A percentile compares a stretch with the other conserved stretches of the same genome.
phyloP scores from a whole-genome alignment of 1,140 invertebrate genomes.

The Eupeodes corollae region DNA sequence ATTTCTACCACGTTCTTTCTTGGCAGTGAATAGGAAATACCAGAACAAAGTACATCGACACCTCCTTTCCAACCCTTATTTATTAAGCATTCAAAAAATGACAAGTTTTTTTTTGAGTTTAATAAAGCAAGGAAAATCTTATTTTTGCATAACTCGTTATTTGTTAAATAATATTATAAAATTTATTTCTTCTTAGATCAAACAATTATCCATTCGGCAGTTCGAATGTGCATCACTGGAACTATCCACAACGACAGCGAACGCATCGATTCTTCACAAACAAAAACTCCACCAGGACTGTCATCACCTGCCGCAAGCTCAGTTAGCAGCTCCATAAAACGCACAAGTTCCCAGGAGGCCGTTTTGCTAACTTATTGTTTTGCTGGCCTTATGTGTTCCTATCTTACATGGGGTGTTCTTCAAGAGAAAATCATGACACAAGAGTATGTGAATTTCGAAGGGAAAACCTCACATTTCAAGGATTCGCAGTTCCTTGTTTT shows the following conservation, averaged over 20 bases:
- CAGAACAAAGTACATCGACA: no score
- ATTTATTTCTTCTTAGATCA: slow-evolving; percentile 28
- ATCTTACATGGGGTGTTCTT: slow-evolving; percentile 86
- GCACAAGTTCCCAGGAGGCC: slow-evolving; percentile 44
- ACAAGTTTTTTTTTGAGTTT: no score
- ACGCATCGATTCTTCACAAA: slow-evolving; percentile 4
- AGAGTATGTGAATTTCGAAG: slow-evolving; percentile 53
- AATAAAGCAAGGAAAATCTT: neutral
- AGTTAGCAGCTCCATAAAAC: slow-evolving; percentile 24
- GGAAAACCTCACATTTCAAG: slow-evolving; percentile 58
- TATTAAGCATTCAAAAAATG: no score
- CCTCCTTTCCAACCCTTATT: no score
- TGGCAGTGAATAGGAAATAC: no score
- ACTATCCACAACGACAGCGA: slow-evolving; percentile 32
- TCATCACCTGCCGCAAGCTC: neutral
- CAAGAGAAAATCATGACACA: slow-evolving; percentile 90
- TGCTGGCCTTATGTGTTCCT: slow-evolving; percentile 76
- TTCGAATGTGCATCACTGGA: slow-evolving; percentile 55
- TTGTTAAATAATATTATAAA: neutral
- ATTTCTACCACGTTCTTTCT: no score
- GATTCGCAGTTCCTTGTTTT: slow-evolving; percentile 95
- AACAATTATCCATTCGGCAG: slow-evolving; percentile 42
- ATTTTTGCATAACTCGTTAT: neutral
- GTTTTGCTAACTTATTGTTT: slow-evolving; percentile 67
- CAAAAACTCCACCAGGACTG: neutral